Conservation (phyloP, 2,113 vertebrate species). For the Crotalus viridis region DNA sequence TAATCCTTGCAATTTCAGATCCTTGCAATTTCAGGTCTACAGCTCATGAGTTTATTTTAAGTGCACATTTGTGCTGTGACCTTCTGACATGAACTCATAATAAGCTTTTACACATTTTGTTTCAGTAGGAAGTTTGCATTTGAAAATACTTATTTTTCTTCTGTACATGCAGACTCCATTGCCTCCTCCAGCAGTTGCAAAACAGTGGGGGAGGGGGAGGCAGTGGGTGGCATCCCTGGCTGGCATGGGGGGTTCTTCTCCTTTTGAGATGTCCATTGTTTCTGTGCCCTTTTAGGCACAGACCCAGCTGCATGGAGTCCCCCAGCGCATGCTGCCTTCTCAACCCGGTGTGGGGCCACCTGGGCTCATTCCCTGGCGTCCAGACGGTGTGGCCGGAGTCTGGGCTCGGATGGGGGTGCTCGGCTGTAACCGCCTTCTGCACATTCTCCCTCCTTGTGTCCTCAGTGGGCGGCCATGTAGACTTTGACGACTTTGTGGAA, state of each 20-base stretch:
- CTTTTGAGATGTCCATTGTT: neutral
- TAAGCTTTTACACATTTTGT: neutral
- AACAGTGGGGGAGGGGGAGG: too few relatives aligned
- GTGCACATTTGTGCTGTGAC: neutral
- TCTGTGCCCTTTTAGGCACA: neutral
- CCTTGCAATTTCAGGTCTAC: neutral
- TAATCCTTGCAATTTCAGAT: neutral
- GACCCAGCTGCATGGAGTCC: neutral
- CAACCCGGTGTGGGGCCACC: neutral
- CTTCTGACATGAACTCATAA: too few relatives aligned
- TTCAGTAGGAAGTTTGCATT: neutral
- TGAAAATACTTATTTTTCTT: neutral
- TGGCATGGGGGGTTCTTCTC: neutral
- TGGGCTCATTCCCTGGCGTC: neutral
- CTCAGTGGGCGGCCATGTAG: conserved; percentile 95
- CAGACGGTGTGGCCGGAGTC: neutral
- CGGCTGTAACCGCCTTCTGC: conserved; percentile 23
- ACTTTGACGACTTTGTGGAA: conserved; percentile 99
- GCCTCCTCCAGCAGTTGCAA: neutral
- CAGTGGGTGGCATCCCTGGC: too few relatives aligned
- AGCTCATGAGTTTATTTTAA: neutral
- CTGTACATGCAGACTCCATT: neutral
- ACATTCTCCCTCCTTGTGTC: conserved; percentile 35
- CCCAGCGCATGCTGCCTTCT: neutral
- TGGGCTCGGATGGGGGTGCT: neutral